These are phyloP conservation scores for Notolepis coatsorum DNA, from an alignment of 2,797 vertebrate species.

Conservation along the genomic window DNA sequence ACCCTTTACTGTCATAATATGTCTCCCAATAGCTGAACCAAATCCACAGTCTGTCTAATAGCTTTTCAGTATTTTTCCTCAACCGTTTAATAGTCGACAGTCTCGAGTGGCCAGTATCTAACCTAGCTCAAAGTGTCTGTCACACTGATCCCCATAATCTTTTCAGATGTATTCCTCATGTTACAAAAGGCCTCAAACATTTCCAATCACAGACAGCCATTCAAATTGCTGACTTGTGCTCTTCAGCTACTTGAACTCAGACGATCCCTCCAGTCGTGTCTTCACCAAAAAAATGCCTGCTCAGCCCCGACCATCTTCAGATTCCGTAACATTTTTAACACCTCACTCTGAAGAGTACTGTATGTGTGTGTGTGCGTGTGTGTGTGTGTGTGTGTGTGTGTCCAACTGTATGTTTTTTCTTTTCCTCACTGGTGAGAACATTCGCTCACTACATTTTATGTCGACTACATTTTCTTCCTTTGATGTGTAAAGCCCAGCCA, in stretches of 20 bases:
- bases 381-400: neutral
- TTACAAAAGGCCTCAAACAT: no score
- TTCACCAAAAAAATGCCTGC: constrained; percentile 16
- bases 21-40: no score
- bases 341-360: constrained; percentile 31
- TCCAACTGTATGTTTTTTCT: constrained; percentile 34
- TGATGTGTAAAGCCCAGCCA: constrained; percentile 31
- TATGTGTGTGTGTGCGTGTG: neutral
- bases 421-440: constrained; percentile 30
- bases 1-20: neutral
- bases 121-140: neutral
- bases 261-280: no score
- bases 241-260: no score
- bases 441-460: constrained; percentile 49
- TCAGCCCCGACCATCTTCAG: neutral
- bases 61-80: neutral
- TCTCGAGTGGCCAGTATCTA: neutral
- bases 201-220: no score
- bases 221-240: no score
- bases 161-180: no score
- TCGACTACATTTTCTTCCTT: constrained; percentile 41
- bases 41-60: neutral
- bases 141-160: neutral
- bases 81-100: neutral
- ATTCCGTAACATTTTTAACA: constrained; percentile 26